Base-by-base conservation (phyloP, 2,888 invertebrate species). In the Hanleya hanleyi region DNA sequence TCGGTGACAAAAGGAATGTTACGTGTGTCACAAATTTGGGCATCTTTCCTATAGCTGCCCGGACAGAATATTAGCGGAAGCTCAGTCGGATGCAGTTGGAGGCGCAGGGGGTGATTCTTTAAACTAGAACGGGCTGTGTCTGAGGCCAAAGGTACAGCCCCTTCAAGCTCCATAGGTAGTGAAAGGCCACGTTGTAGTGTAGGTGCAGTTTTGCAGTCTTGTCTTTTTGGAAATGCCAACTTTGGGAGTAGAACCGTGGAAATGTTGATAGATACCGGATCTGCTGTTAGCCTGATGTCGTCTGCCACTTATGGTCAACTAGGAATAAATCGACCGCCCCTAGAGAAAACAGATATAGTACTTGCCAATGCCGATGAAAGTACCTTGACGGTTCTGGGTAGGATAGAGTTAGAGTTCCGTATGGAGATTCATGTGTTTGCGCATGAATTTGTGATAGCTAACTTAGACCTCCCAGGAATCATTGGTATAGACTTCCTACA, bases 401-500 rank as follows among this genome's bases (percentile, higher is more conserved):
- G 35, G 7, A 35, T 5, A 12, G 5, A 7, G 35, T 62, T 7
- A 6, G 4, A 15, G 3, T 67, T 18, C 4, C 18, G 32, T 67
- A 47, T n/a, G n/a, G n/a, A n/a, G n/a, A n/a, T n/a, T n/a, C n/a
- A n/a, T n/a, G n/a, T n/a, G n/a, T n/a, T n/a, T 41, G 18, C 7
- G 7, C 38, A 47, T 38, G 67, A 41, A 29, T 32, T 29, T 5
- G 26, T 67, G 2, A 22, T 41, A 26, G 41, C 49, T 67, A n/a
- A 41, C 22, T 26, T 67, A 26, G 49, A 67, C 51, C n/a, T 67
- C 15, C 33, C 47, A n/a, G 67, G 67, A 15, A 67, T 67, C 18
- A 33, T 49, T 36, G 67, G 67, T 22, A 47, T 47, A 35, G 67
- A 67, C 26, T 67, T 67, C 32, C 15, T 50, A 36, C 29, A 47